Evolutionary conservation across 2,888 invertebrate genomes (phyloP), one percentile per base, ranked within the genome.

Genomic region (Vesta saturnalis): DNA sequence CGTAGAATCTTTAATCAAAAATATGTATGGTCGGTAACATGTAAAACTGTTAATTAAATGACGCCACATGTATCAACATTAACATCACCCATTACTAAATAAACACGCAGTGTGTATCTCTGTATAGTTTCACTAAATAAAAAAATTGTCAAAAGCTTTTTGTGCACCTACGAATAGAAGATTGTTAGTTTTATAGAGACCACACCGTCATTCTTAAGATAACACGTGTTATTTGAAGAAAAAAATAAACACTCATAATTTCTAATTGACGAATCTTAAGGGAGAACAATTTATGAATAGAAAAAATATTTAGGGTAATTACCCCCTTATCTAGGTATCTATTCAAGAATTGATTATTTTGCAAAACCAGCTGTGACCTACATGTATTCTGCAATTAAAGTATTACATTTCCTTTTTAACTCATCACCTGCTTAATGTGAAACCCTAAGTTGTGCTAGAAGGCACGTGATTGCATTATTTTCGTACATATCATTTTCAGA

Each of bases 301-400:
- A 12, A 23, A 39, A 39, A 52, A 21, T 12, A n/a, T 19, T 12
- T 52, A 52, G n/a, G 19, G n/a, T 52, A 52, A 52, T 52, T 52
- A 19, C 18, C 19, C 14, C 56, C 35, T 56, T 56, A 35, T 14
- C 56, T 64, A 64, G 19, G 52, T 70, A 70, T 70, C 70, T 61
- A 59, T 62, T 68, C 43, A 60, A 39, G 52, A 64, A 64, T 69
- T 64, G 69, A 69, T 68, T 72, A 73, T 73, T 73, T 75, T 72
- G 72, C 72, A 46, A 71, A 70, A 64, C 69, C 75, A 75, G 74
- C 74, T 75, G 75, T 73, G 74, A 75, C 75, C 75, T 67, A 75
- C 73, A 67, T 75, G 63, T 30, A 66, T 58, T 63, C 59, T 43
- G 61, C 68, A 67, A 73, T 71, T 73, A 73, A 69, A 68, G 71